Evolutionary conservation across 2,113 vertebrate species (phyloP).

Genomic region (Vanacampus margaritifer): DNA sequence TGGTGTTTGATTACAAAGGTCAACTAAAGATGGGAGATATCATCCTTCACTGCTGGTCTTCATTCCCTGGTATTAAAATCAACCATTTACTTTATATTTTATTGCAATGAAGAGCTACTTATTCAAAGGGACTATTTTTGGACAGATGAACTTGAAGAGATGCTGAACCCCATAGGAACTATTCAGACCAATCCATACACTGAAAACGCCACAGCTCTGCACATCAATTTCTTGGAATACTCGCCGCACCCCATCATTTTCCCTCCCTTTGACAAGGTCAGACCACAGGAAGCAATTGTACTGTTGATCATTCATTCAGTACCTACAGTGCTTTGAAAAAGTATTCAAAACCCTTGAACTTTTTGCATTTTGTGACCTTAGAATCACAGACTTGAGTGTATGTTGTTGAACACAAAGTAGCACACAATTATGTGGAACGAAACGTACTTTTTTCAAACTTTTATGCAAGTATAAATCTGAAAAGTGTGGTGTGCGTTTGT

Average conservation of each 20-base stretch:
- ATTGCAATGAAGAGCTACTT: neutral
- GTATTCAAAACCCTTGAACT: no score
- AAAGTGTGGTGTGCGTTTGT: no score
- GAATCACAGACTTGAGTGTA: no score
- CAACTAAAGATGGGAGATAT: conserved; percentile 89
- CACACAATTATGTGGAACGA: no score
- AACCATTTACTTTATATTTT: neutral
- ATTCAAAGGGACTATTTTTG: neutral
- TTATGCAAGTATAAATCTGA: no score
- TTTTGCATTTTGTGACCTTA: neutral
- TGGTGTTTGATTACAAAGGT: conserved; percentile 98
- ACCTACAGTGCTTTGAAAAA: no score
- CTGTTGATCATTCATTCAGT: neutral
- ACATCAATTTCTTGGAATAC: conserved; percentile 89
- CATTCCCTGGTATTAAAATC: conserved; percentile 85
- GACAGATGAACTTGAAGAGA: conserved; percentile 98
- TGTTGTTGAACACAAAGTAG: no score
- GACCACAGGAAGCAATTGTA: neutral
- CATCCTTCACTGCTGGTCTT: conserved; percentile 92
- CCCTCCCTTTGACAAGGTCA: conserved; percentile 97
- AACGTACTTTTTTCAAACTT: no score
- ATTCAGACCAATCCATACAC: conserved; percentile 94
- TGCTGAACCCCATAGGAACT: conserved; percentile 98
- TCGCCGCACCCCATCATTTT: conserved; percentile 81
- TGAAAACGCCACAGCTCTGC: conserved; percentile 91